Evolutionary conservation across 2,113 vertebrate genomes (phyloP).

Genomic region (Etia nguti): DNA sequence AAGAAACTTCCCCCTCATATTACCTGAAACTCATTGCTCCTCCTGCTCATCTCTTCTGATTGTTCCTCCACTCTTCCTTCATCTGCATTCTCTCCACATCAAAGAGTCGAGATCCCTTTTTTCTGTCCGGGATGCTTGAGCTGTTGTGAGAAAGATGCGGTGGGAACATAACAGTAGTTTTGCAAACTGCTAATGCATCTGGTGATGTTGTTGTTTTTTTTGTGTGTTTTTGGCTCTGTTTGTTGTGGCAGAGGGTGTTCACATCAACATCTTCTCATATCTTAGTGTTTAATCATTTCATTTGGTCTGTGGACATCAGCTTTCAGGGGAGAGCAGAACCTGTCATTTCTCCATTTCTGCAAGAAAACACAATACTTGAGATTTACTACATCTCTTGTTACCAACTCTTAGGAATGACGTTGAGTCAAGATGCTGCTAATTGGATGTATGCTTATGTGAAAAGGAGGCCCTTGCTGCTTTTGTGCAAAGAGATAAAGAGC

Average conservation of each 20-base stretch:
- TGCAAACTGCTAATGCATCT: background rate
- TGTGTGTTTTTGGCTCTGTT: background rate
- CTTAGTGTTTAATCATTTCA: background rate
- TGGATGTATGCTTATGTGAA: slow-evolving; percentile 15
- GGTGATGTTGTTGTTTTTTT: background rate
- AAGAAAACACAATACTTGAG: background rate
- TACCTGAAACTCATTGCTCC: background rate
- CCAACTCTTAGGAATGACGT: background rate
- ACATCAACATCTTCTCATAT: background rate
- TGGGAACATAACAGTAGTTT: background rate
- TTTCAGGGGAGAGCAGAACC: background rate
- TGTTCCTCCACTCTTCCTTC: background rate
- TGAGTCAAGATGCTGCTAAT: background rate
- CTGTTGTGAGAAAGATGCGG: background rate
- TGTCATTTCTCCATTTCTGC: slow-evolving; percentile 1
- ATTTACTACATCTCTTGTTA: slow-evolving; percentile 29
- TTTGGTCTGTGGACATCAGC: background rate
- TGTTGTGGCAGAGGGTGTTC: background rate
- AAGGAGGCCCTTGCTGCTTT: slow-evolving; percentile 5
- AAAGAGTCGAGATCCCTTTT: background rate
- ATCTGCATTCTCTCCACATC: slow-evolving; percentile 21
- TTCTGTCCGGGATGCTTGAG: background rate
- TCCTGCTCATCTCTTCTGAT: background rate
- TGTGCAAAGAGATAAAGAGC: background rate
- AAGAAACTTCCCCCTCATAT: background rate